Conservation (phyloP, 1,140 invertebrate species). For the Tetragnatha versicolor region DNA sequence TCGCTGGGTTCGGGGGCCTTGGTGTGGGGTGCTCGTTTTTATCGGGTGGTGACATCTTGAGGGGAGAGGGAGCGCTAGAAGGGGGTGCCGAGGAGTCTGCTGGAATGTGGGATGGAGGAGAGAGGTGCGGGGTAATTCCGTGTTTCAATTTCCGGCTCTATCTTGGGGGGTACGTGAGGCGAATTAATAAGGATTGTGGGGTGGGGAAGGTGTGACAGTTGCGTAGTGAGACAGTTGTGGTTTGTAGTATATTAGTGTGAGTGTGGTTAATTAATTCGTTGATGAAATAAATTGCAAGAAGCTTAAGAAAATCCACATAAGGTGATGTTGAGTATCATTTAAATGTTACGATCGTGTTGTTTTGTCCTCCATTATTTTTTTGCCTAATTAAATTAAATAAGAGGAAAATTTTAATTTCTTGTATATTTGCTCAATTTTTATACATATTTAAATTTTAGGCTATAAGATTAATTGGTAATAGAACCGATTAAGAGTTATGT, state of each 20-base stretch:
- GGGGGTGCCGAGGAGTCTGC: neutral
- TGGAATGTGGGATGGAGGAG: neutral
- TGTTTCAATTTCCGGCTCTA: constrained; percentile 20
- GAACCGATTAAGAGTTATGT: too few relatives aligned
- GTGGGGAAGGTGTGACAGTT: neutral
- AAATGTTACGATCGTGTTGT: too few relatives aligned
- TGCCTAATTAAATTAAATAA: too few relatives aligned
- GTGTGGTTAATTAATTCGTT: too few relatives aligned
- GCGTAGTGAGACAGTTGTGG: neutral
- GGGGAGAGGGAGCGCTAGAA: neutral
- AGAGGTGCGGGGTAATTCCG: neutral
- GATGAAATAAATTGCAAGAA: too few relatives aligned
- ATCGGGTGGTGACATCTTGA: constrained; percentile 47
- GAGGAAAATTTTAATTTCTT: too few relatives aligned
- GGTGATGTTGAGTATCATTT: too few relatives aligned
- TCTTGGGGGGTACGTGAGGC: neutral
- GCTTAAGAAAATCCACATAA: too few relatives aligned
- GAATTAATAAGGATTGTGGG: neutral
- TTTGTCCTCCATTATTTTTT: too few relatives aligned
- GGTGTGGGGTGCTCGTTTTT: neutral
- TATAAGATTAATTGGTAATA: too few relatives aligned
- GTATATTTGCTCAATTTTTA: too few relatives aligned
- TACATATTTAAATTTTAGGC: too few relatives aligned
- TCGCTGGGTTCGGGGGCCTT: constrained; percentile 9
- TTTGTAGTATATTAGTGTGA: neutral